Base-by-base conservation (phyloP, 2,797 vertebrate genomes). In the Spinus olivaceus region DNA sequence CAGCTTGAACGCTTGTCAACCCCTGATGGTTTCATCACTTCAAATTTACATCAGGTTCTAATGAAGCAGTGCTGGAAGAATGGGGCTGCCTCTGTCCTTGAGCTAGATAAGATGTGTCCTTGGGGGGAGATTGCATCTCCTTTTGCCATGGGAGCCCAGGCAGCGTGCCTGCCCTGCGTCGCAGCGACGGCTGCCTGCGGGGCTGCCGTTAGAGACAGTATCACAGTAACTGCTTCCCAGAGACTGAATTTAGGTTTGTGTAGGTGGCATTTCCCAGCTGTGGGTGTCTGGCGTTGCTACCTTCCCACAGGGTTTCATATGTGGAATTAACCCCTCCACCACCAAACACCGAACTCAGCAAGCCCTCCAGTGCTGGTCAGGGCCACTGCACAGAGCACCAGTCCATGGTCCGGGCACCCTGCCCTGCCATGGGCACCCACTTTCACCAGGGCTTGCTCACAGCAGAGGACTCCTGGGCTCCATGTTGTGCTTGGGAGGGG, bases 201-300 rank as follows among this genome's bases (percentile, higher is more conserved):
- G 72, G 65, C 92, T 96, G 92, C 80, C 30, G 7, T 91, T 95
- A 39, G 93, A 91, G 80, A 91, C 88, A 42, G 93, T 95, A 96
- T 95, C 93, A 57, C 92, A 79, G 94, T 92, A 95, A 91, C 94
- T 81, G 53, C 4, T 91, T 94, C 80, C 93, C 93, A 95, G 93
- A 95, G 82, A 70, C 94, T 85, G 67, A 91, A 94, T 94, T 95
- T 94, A 95, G 94, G 83, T 86, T 82, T 86, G 51, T 30, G 94
- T 91, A 82, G 94, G 92, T 78, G 57, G 79, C 17, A 42, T 81
- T 91, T 83, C 90, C 95, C 90, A 94, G 91, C 91, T 89, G 93
- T 87, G 87, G 94, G 94, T 72, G 89, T 85, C 78, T 92, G 89
- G 84, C 1, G 4, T 94, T 95, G 89, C 87, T 87, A 65, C 84